phyloP scores from a whole-genome alignment of 2,888 invertebrate genomes.

The Serripes groenlandicus region DNA sequence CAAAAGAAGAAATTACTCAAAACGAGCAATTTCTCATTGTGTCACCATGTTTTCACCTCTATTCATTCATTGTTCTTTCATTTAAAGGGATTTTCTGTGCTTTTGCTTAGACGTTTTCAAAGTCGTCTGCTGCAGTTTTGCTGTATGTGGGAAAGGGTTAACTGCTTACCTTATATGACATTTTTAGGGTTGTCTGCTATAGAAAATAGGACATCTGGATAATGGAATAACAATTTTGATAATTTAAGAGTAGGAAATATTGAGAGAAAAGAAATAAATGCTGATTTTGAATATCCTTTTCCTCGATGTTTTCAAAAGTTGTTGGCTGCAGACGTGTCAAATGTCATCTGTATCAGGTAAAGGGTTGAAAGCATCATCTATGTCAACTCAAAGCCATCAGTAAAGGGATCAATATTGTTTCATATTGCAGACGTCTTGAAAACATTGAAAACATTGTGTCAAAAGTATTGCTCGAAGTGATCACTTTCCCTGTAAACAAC shows the following conservation, averaged over 20 bases:
- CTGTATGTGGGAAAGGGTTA: not conserved
- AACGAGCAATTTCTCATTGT: not conserved
- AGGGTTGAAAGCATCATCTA: too few relatives aligned
- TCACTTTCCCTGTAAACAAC: too few relatives aligned
- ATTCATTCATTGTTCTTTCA: too few relatives aligned
- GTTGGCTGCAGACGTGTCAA: not conserved
- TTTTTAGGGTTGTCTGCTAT: not conserved
- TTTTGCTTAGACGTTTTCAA: not conserved
- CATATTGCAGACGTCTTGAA: too few relatives aligned
- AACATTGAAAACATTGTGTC: too few relatives aligned
- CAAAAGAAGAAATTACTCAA: not conserved
- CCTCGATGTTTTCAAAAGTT: not conserved
- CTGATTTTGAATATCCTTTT: not conserved
- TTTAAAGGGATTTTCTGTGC: too few relatives aligned
- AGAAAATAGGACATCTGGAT: not conserved
- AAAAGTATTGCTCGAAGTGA: too few relatives aligned
- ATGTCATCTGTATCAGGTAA: not conserved
- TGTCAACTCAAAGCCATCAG: too few relatives aligned
- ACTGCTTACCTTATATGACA: not conserved
- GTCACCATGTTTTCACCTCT: not conserved
- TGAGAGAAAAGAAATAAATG: not conserved
- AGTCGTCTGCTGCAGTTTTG: not conserved
- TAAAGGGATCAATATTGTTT: too few relatives aligned
- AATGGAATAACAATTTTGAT: not conserved
- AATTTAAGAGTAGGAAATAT: not conserved